Base-by-base conservation (phyloP, 2,888 invertebrate species). In the Nemapogon koenigi region DNA sequence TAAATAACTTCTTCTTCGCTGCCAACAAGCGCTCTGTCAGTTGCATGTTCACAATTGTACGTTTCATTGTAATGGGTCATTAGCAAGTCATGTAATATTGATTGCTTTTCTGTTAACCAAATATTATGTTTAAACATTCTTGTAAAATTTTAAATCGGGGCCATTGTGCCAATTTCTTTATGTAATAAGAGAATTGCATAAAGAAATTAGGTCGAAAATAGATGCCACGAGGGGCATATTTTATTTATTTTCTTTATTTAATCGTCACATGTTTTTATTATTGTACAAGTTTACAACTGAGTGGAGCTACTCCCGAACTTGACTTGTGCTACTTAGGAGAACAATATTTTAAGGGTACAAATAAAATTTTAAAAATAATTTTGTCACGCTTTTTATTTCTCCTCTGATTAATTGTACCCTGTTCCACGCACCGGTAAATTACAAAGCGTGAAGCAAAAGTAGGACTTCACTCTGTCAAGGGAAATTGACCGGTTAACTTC, bases 241-340 rank as follows among this genome's bases (percentile, higher is more conserved):
- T 69, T 73, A 72, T 76, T 76, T 75, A 73, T 76, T 75, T 73
- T 64, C 71, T 71, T 72, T 54, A 69, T 67, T 70, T 68, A 63
- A 64, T 16, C 27, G 33, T 75, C 69, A 66, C 67, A 72, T 75
- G 72, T 68, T 71, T 70, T 73, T 67, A 70, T n/a, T n/a, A 69
- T 63, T 59, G 49, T n/a, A n/a, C n/a, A n/a, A n/a, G n/a, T n/a
- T 49, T 48, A 61, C 7, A 19, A 11, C 53, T 56, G 62, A 61
- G 59, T 59, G 62, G 56, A 64, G 57, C 56, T 52, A 59, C 65
- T 64, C 63, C 68, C 64, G 57, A 62, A 52, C 55, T 60, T 65
- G 63, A 59, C 63, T 62, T 59, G 62, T 69, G 72, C 73, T 72
- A 70, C 62, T 69, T 11, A 27, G 16, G 15, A 68, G 67, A 63